Conservation (phyloP, 37 sponge, comb jelly and placozoan species). For the Beroe forskalii region DNA sequence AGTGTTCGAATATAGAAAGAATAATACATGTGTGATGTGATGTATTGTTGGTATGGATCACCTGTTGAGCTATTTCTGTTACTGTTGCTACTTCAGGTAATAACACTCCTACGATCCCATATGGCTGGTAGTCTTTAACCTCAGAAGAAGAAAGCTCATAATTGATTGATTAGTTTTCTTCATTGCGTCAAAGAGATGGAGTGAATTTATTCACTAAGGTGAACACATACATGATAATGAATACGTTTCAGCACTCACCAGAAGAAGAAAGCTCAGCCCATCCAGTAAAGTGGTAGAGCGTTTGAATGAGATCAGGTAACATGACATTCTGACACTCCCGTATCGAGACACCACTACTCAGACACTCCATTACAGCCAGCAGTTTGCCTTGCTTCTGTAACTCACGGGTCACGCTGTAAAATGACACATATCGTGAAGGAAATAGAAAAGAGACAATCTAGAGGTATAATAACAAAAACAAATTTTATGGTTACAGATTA, state of each 20-base stretch:
- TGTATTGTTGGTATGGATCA: too few species aligned
- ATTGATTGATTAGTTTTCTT: too few species aligned
- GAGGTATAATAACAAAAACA: too few species aligned
- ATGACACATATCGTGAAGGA: neutral
- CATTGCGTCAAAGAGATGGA: too few species aligned
- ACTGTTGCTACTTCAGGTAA: neutral
- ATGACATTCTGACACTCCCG: conserved; percentile 11
- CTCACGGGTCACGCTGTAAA: conserved; percentile 21
- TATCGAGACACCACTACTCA: neutral
- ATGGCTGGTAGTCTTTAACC: neutral
- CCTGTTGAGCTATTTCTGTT: conserved; percentile 21
- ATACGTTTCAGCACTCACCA: too few species aligned
- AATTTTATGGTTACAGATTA: too few species aligned
- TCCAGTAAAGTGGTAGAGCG: conserved; percentile 53
- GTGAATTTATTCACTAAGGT: too few species aligned
- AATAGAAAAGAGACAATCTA: neutral
- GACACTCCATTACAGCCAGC: conserved; percentile 25
- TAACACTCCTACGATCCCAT: conserved; percentile 2
- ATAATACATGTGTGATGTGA: too few species aligned
- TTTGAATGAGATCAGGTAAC: neutral
- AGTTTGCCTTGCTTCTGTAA: conserved; percentile 45
- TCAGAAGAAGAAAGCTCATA: too few species aligned
- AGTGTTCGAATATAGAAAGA: too few species aligned
- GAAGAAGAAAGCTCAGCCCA: conserved; percentile 22
- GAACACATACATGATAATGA: too few species aligned